Conservation (phyloP, 2,888 invertebrate genomes). For the Heliconius aoede region DNA sequence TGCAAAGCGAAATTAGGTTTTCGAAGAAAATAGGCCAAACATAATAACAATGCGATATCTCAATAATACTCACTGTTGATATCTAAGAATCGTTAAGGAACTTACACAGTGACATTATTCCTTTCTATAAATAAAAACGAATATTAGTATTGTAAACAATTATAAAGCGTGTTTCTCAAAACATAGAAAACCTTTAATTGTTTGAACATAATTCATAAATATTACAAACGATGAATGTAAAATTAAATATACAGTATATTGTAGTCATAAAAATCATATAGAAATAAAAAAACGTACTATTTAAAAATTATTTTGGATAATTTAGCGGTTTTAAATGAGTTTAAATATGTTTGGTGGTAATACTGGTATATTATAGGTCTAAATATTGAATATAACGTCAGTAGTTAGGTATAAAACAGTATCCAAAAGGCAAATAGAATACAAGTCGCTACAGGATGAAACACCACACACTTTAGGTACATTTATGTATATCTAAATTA, state of each 20-base stretch:
- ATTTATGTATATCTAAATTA: slow-evolving; percentile 33
- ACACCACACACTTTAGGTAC: slow-evolving; percentile 30
- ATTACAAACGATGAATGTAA: not conserved
- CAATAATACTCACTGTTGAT: slow-evolving; percentile 27
- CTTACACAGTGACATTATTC: slow-evolving; percentile 13
- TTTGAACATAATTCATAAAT: slow-evolving; percentile 7
- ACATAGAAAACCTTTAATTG: slow-evolving; percentile 16
- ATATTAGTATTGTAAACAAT: not conserved
- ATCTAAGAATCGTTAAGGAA: slow-evolving; percentile 20
- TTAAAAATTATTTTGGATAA: not conserved
- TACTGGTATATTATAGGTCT: slow-evolving; percentile 11
- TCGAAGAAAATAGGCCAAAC: slow-evolving; percentile 31
- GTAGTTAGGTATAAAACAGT: slow-evolving; percentile 42
- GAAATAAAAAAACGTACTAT: not conserved
- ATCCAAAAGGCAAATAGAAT: slow-evolving; percentile 40
- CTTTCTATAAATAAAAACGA: not conserved
- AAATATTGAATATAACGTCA: slow-evolving; percentile 16
- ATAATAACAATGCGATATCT: slow-evolving; percentile 19
- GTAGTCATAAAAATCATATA: not conserved
- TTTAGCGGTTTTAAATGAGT: not conserved
- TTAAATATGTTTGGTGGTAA: slow-evolving; percentile 9
- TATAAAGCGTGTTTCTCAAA: slow-evolving; percentile 14
- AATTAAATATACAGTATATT: not conserved
- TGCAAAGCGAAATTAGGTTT: slow-evolving; percentile 23
- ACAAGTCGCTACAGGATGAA: slow-evolving; percentile 38